Base-by-base conservation (phyloP, 2,113 vertebrate species). In the Pelmatolapia mariae region DNA sequence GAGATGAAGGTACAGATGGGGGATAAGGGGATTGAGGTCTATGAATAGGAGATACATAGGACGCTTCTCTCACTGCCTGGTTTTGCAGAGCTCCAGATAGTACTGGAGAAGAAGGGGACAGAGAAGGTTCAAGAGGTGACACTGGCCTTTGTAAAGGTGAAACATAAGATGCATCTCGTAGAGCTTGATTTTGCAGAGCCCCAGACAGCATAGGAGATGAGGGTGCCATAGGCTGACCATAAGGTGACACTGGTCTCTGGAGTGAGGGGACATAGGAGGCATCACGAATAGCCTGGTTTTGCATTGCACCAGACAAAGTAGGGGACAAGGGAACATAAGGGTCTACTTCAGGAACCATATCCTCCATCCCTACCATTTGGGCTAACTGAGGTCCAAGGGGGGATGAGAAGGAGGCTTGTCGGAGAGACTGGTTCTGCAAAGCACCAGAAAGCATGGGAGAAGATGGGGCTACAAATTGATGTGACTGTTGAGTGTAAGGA, bases 11-110 rank as follows among this genome's bases (percentile, higher is more conserved):
- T 45, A 91, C 81, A 78, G 93, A 90, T 36, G 52, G 53, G 19
- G 89, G 33, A 81, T 95, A 96, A 29, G 95, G 92, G 4, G 94
- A 96, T 5, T 81, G 68, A 61, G 94, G 91, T 50, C 91, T 93
- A 19, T 78, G 87, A 82, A 95, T 61, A 31, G 94, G 87, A 68
- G 95, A 92, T 29, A 33, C 57, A 76, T 90, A 95, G 11, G 95
- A 96, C 4, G 94, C 95, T 26, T 82, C 92, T 85, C 84, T 89
- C 18, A 95, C 7, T 24, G 87, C 82, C 12, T 93, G 91, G 79
- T 94, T 95, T 82, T 96, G 95, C 26, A 95, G 45, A 19, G 94
- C 94, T 59, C 94, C 91, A 43, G 95, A 93, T 8, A 96, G 47
- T 83, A 90, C 26, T 22, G 94, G 95, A 4, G 94, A 94, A 10